Evolutionary conservation across 1,140 invertebrate genomes (phyloP).

Genomic region (Babylonia areolata): DNA sequence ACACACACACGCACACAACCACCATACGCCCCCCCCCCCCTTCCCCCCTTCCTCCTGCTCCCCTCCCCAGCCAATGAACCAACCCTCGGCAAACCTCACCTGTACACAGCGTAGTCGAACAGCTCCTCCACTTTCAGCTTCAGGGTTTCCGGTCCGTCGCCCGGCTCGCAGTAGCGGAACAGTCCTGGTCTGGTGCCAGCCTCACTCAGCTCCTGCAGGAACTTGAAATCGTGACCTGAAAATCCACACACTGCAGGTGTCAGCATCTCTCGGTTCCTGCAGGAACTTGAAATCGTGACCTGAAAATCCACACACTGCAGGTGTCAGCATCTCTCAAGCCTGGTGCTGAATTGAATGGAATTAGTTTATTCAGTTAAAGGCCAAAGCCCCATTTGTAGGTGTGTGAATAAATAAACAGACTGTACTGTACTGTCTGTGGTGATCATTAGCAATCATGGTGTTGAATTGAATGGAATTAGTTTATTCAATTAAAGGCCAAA

Average conservation of each 20-base stretch:
- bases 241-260: background rate
- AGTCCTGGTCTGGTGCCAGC: slow-evolving; percentile 40
- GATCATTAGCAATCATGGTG: no score
- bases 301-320: no score
- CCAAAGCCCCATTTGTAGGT: no score
- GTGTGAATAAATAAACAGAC: no score
- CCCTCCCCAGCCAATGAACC: background rate
- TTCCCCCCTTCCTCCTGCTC: background rate
- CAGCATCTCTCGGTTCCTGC: slow-evolving; percentile 31
- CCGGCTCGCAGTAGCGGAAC: slow-evolving; percentile 49
- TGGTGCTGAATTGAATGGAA: no score
- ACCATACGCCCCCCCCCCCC: background rate
- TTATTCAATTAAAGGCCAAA: no score
- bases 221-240: slow-evolving; percentile 45
- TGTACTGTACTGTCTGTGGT: no score
- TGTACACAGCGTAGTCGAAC: slow-evolving; percentile 44
- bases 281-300: slow-evolving; percentile 49
- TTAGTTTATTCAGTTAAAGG: no score
- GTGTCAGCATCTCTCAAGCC: no score
- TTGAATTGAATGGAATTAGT: no score
- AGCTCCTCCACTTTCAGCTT: slow-evolving; percentile 50
- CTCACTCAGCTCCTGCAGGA: slow-evolving; percentile 39
- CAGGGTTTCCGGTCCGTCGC: slow-evolving; percentile 36
- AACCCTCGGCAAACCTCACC: background rate
- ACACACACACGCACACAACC: no score